Conservation (phyloP, 2,797 vertebrate species). For the Nasua narica region DNA sequence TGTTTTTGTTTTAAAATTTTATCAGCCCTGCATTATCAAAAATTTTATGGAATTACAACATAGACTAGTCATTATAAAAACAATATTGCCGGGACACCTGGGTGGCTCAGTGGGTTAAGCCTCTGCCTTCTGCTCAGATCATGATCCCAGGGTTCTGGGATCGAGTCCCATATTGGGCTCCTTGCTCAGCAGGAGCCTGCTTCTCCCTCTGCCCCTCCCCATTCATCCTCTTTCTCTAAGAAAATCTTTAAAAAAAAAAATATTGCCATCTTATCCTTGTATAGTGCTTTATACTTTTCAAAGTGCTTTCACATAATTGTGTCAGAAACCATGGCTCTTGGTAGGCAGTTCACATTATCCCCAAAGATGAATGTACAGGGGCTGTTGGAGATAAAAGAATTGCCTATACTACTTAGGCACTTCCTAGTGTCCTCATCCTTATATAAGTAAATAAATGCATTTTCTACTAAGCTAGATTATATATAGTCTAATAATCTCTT, state of each 20-base stretch:
- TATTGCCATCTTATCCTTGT: neutral
- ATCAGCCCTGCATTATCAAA: neutral
- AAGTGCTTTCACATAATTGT: slow-evolving; percentile 8
- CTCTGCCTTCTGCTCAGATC: too few relatives aligned
- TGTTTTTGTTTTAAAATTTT: slow-evolving; percentile 6
- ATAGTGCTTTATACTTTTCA: slow-evolving; percentile 1
- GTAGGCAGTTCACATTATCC: neutral
- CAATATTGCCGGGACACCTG: too few relatives aligned
- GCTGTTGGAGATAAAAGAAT: neutral
- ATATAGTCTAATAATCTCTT: slow-evolving; percentile 20
- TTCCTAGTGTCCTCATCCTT: neutral
- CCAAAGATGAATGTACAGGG: slow-evolving; percentile 5
- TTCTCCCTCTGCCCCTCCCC: too few relatives aligned
- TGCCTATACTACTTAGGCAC: neutral
- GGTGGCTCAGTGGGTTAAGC: too few relatives aligned
- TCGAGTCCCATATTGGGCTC: too few relatives aligned
- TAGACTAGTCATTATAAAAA: neutral
- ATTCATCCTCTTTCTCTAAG: too few relatives aligned
- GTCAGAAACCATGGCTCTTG: neutral
- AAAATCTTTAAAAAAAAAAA: too few relatives aligned
- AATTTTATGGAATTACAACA: neutral
- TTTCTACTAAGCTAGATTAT: neutral
- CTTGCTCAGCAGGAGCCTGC: too few relatives aligned
- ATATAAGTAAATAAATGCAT: neutral
- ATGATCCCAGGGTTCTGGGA: too few relatives aligned